Base-by-base conservation (phyloP, 2,888 invertebrate genomes). In the Carcina quercana region DNA sequence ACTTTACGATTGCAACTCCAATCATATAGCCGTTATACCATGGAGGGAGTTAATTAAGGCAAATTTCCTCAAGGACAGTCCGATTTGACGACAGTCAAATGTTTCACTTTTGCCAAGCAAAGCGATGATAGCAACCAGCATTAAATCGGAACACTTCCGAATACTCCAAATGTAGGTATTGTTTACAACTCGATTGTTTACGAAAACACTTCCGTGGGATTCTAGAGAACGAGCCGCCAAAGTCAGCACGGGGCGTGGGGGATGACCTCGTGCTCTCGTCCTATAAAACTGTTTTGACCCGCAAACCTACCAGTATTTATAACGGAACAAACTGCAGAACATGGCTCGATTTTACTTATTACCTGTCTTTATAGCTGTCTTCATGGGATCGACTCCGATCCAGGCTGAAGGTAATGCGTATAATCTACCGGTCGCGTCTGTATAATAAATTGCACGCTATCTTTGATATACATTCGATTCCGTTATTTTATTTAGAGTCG, bases 261-360 rank as follows among this genome's bases (percentile, higher is more conserved):
- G 59, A 48, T 45, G 76, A 54, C 80, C 80, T 82, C 75, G 72
- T 38, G 30, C 24, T 5, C 34, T 30, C 62, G 59, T 65, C 59
- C 69, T 82, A 82, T 82, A 82, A 74, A 80, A 66, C 60, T 42
- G 58, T 48, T 67, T 58, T 59, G 54, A 51, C 44, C 48, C 50
- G 57, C 51, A 53, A 60, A 65, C 56, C 56, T 59, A 53, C 44
- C 64, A 45, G 60, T 52, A 59, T 37, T 45, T 50, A 52, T 58
- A 66, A 62, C 63, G 59, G 53, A 55, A 50, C 47, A 57, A 36
- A 45, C 48, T 38, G 37, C 46, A 50, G 54, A 71, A 61, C 50
- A 75, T 72, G 73, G 53, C 56, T 34, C 48, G 39, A 41, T 47
- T 55, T 40, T 50, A 36, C 36, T 46, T 56, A 34, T 54, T 51